Conservation (phyloP, 2,888 invertebrate genomes). For the Eumacrocentrus americanus region DNA sequence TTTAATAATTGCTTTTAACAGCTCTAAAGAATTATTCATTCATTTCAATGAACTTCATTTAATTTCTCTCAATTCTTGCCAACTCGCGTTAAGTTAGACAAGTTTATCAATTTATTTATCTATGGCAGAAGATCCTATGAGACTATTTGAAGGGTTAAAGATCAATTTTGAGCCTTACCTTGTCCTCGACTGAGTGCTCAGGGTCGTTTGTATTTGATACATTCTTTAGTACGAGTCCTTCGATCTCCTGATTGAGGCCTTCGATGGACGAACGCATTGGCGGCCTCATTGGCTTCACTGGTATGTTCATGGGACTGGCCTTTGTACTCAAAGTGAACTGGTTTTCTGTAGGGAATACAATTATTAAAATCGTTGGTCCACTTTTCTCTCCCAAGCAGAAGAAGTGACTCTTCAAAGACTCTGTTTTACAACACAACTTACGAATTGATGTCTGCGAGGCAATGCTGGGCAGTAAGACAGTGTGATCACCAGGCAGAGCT, state of each 20-base stretch:
- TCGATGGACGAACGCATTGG: constrained; percentile 85
- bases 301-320: constrained; percentile 67
- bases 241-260: constrained; percentile 86
- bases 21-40: too few relatives aligned
- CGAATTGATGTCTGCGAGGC: constrained; percentile 63
- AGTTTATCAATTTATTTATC: too few relatives aligned
- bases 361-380: too few relatives aligned
- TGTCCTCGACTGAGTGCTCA: constrained; percentile 66
- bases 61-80: too few relatives aligned
- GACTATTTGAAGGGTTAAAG: too few relatives aligned
- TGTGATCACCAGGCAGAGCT: constrained; percentile 66
- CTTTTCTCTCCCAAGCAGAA: too few relatives aligned
- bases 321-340: constrained; percentile 61
- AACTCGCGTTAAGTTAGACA: too few relatives aligned
- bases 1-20: too few relatives aligned
- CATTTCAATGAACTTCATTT: too few relatives aligned
- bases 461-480: constrained; percentile 62
- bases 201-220: constrained; percentile 55
- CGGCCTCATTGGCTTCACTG: constrained; percentile 67
- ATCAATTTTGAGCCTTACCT: too few relatives aligned
- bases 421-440: constrained; percentile 40
- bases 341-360: too few relatives aligned
- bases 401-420: not conserved
- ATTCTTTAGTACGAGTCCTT: constrained; percentile 73
- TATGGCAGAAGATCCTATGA: too few relatives aligned